Base-by-base conservation (phyloP, 1,140 invertebrate species). In the Psix sp. region DNA sequence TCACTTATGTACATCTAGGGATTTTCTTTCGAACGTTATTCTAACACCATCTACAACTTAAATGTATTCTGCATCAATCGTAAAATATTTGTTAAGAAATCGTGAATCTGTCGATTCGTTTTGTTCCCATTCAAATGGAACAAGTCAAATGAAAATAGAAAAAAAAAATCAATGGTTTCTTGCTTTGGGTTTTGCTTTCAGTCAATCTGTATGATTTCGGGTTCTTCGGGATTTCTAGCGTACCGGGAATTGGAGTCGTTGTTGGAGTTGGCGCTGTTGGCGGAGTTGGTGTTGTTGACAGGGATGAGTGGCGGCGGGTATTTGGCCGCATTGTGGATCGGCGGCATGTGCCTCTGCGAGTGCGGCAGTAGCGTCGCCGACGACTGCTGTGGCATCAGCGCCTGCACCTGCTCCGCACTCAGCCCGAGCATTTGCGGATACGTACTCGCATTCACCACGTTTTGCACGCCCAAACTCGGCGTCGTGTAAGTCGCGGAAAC, bases 291-390 rank as follows among this genome's bases (percentile, higher is more conserved):
- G 40, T 84, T 83, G 49, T 86, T 88, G 7, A 90, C 89, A 45
- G 89, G 88, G 74, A 90, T 88, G 24, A 91, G 79, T 11, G 89
- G 89, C 38, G 89, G 89, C 52, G 89, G 89, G 72, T 88, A 89
- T 46, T 90, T 90, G 1, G 65, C 65, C n/a, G 80, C 63, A 71
- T 84, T 87, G 49, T 86, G 82, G 13, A 82, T 81, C 26, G 85
- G 81, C 51, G 83, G 79, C 39, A 85, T 85, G 54, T 87, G 86
- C 77, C 84, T 83, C 46, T 83, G 83, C 6, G 77, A 79, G 59
- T 86, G 87, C 5, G 82, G 71, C 77, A 88, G 73, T 56, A 88
- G 74, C 13, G 78, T 78, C 16, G 82, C 67, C 0, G 84, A 77
- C 14, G 86, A 76, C 21, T 81, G 80, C n/a, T 82, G 81, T 21